Conservation (phyloP, 2,888 invertebrate genomes). For the Caenorhabditis imperialis region DNA sequence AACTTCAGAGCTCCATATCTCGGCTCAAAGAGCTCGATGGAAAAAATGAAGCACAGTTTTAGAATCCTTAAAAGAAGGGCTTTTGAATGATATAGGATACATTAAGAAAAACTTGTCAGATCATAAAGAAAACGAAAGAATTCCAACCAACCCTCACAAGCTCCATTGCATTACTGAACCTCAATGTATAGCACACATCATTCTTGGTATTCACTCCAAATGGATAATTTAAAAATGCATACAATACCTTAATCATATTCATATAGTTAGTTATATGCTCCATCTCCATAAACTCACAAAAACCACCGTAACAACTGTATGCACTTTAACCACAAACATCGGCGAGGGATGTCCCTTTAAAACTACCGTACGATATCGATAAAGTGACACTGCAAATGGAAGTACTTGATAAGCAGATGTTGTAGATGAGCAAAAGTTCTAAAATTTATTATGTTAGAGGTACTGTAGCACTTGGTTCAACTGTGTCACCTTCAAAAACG, state of each 20-base stretch:
- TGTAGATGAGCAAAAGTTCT: conserved; percentile 48
- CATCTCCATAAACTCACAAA: conserved; percentile 23
- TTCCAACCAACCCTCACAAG: conserved; percentile 24
- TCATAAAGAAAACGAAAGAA: no score
- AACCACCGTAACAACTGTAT: conserved; percentile 23
- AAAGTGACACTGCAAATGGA: conserved; percentile 49
- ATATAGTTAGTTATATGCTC: neutral
- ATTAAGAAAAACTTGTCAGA: no score
- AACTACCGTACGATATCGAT: conserved; percentile 50
- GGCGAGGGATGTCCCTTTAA: conserved; percentile 35
- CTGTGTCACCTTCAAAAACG: conserved; percentile 34
- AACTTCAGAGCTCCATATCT: no score
- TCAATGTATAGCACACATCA: conserved; percentile 40
- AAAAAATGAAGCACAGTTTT: no score
- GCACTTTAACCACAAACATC: conserved; percentile 30
- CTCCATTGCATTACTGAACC: conserved; percentile 49
- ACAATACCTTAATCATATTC: conserved; percentile 27
- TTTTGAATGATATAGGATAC: no score
- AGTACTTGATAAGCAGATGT: no score
- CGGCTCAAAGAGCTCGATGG: no score
- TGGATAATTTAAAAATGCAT: conserved; percentile 47
- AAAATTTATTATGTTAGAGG: neutral
- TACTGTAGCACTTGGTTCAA: no score
- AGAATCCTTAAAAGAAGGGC: no score
- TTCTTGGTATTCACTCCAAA: conserved; percentile 38